These are phyloP conservation scores for Zeus faber DNA, from an alignment of 2,113 vertebrate genomes.

Conservation along the genomic window DNA sequence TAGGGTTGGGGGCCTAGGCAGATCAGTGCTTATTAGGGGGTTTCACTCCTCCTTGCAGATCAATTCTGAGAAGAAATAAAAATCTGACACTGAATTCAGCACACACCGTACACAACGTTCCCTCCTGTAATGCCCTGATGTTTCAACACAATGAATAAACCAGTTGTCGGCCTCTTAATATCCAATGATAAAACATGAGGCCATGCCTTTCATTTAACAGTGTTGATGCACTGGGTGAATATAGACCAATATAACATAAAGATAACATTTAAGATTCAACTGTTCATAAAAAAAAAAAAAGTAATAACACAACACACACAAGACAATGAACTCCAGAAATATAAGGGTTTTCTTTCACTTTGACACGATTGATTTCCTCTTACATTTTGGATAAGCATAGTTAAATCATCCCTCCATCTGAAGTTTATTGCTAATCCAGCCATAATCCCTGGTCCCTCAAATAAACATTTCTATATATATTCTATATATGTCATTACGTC, in stretches of 20 bases:
- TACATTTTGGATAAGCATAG: conserved; percentile 16
- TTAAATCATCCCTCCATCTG: conserved; percentile 21
- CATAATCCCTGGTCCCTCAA: conserved; percentile 40
- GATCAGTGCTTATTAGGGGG: conserved; percentile 4
- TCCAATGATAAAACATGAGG: conserved; percentile 22
- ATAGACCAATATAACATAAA: conserved; percentile 34
- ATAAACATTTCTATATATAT: conserved; percentile 15
- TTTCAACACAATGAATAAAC: neutral
- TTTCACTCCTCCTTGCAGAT: neutral
- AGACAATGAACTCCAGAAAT: neutral
- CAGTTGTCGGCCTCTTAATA: neutral
- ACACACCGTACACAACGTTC: too few relatives aligned
- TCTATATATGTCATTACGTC: conserved; percentile 31
- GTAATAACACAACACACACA: neutral
- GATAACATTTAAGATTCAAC: conserved; percentile 28
- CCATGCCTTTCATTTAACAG: neutral
- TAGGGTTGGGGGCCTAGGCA: neutral
- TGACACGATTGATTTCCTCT: conserved; percentile 24
- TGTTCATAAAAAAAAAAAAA: neutral
- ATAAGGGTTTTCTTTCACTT: conserved; percentile 28
- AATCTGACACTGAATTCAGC: neutral
- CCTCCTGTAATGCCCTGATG: too few relatives aligned
- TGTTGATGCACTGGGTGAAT: conserved; percentile 31
- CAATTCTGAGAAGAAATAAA: neutral
- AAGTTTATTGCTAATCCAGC: conserved; percentile 53